Evolutionary conservation across 2,888 invertebrate genomes (phyloP).

Genomic region (Lysandra coridon): DNA sequence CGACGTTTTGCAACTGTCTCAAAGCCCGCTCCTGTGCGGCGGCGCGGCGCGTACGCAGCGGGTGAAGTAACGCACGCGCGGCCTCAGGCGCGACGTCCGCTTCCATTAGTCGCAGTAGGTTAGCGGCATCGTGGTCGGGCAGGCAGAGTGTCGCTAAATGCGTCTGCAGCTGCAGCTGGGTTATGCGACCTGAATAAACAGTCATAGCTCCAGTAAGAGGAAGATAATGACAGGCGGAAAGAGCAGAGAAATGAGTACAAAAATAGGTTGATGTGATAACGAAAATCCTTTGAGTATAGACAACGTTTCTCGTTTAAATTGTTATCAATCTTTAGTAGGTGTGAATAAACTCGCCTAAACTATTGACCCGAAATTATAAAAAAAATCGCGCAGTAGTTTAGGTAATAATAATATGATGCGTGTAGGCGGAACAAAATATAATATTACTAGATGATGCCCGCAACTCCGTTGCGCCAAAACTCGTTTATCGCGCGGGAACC

Average conservation of each 20-base stretch:
- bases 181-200: constrained; percentile 59
- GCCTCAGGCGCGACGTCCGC: constrained; percentile 81
- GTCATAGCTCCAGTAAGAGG: neutral
- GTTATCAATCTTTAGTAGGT: too few relatives aligned
- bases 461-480: too few relatives aligned
- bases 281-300: too few relatives aligned
- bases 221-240: neutral
- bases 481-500: too few relatives aligned
- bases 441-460: too few relatives aligned
- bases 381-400: too few relatives aligned
- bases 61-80: constrained; percentile 81
- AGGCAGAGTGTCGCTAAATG: constrained; percentile 85
- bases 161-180: constrained; percentile 86
- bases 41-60: constrained; percentile 86
- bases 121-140: constrained; percentile 83
- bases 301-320: too few relatives aligned
- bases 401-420: too few relatives aligned
- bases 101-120: constrained; percentile 84
- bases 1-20: constrained; percentile 87
- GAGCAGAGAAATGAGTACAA: neutral
- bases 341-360: too few relatives aligned
- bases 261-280: too few relatives aligned
- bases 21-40: constrained; percentile 85
- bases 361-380: too few relatives aligned
- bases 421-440: too few relatives aligned